Evolutionary conservation across 2,113 vertebrate species (phyloP), one percentile per base, ranked within the genome.

Genomic region (Misgurnus anguillicaudatus): DNA sequence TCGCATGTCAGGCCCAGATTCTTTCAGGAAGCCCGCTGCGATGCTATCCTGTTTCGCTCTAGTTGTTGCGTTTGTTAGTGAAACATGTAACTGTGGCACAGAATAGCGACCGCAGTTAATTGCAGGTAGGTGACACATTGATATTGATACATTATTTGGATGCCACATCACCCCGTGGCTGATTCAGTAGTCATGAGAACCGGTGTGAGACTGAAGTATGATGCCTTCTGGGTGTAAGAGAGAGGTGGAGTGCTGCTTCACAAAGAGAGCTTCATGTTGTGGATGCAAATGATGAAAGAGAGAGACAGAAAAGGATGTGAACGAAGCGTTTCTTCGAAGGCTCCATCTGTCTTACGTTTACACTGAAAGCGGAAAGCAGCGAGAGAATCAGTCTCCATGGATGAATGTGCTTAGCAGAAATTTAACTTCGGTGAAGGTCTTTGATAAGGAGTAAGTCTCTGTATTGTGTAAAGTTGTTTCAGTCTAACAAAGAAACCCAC

Each of bases 341-440:
- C 42, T 58, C 39, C 24, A 9, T 47, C 61, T n/a, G 16, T 69
- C 45, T 8, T 4, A 38, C 14, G 63, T 24, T 78, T 41, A 63
- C 41, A 41, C 41, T 5, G 31, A 51, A n/a, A 45, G 38, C 47
- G 3, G 53, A 19, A 19, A 61, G 17, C 5, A 58, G 5, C 13
- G 31, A 58, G 67, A 67, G 58, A 65, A 61, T 64, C 19, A 66
- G 9, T 61, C 11, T 78, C 42, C 0, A 45, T 9, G 5, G 71
- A 62, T 47, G 17, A 74, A 74, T 74, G 14, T 47, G 38, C 70
- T 73, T 73, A 73, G 38, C 21, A 55, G 39, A 74, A 74, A 41
- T 60, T 61, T 7, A 45, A 19, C 39, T 45, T 73, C 67, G 51
- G 38, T 60, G 38, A 74, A 61, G 38, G 55, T 14, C 24, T 10